Evolutionary conservation across 2,797 vertebrate species (phyloP).

Genomic region (Eutrigla gurnardus): DNA sequence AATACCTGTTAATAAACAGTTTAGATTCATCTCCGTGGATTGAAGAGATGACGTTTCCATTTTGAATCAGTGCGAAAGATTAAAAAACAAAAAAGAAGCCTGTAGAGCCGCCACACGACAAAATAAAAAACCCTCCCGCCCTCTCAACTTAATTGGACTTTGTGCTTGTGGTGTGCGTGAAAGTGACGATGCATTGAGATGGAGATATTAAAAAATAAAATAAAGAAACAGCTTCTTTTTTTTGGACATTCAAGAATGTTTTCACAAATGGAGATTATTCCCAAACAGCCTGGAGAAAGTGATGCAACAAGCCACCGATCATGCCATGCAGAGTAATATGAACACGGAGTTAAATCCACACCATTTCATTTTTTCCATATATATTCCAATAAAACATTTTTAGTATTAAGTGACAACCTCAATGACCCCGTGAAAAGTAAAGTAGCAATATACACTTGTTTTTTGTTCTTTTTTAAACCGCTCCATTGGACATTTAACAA

Average conservation of each 20-base stretch:
- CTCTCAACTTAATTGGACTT: slow-evolving; percentile 56
- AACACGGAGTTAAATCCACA: slow-evolving; percentile 78
- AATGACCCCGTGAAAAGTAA: slow-evolving; percentile 76
- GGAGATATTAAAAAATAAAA: background rate
- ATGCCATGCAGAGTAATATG: slow-evolving; percentile 85
- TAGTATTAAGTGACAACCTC: slow-evolving; percentile 67
- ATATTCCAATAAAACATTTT: slow-evolving; percentile 68
- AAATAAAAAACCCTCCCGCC: slow-evolving; percentile 3
- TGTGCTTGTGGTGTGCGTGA: slow-evolving; percentile 40
- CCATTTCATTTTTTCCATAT: slow-evolving; percentile 41
- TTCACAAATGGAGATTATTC: slow-evolving; percentile 63
- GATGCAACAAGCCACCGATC: slow-evolving; percentile 79
- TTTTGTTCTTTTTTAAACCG: slow-evolving; percentile 43
- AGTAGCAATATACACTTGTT: slow-evolving; percentile 67
- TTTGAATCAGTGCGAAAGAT: slow-evolving; percentile 33
- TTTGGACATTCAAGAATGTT: slow-evolving; percentile 63
- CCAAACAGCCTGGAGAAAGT: slow-evolving; percentile 65
- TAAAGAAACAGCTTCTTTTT: slow-evolving; percentile 20
- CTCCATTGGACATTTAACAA: slow-evolving; percentile 68
- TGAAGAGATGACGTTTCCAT: slow-evolving; percentile 7
- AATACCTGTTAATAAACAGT: background rate
- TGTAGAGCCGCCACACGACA: background rate
- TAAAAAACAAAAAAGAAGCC: slow-evolving; percentile 31
- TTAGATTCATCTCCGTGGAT: background rate
- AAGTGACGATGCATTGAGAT: slow-evolving; percentile 43